A percentile compares a stretch with the other conserved stretches of the same genome.
Evolutionary conservation across 2,888 invertebrate species (phyloP).

Genomic region (Acleris cristana): DNA sequence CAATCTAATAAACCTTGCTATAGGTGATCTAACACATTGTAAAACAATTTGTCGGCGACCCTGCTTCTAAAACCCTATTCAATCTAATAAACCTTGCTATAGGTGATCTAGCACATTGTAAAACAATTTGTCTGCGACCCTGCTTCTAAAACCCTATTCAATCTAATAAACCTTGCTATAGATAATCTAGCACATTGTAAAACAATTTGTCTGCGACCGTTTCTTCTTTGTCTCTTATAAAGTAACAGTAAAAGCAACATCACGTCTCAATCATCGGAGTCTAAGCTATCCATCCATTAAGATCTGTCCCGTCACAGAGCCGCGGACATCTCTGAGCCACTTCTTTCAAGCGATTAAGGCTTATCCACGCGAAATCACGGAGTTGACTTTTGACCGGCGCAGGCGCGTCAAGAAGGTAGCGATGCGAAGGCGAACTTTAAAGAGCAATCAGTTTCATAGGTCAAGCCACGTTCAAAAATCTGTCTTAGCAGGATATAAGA

Average conservation of each 20-base stretch:
- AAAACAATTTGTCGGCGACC: constrained; percentile 7
- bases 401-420: constrained; percentile 5
- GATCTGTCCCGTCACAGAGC: constrained; percentile 32
- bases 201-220: constrained; percentile 4
- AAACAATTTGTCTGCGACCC: constrained; percentile 4
- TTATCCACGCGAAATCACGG: constrained; percentile 43
- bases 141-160: too few relatives aligned
- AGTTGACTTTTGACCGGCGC: constrained; percentile 42
- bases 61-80: too few relatives aligned
- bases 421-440: too few relatives aligned
- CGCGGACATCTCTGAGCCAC: constrained; percentile 36
- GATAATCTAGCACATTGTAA: not conserved
- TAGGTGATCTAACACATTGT: not conserved
- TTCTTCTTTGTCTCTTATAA: constrained; percentile 16
- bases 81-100: too few relatives aligned
- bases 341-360: constrained; percentile 19
- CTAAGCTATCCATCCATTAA: constrained; percentile 37
- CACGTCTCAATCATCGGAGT: constrained; percentile 55
- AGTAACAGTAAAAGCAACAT: constrained; percentile 45
- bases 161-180: too few relatives aligned
- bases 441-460: too few relatives aligned
- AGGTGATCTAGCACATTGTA: not conserved
- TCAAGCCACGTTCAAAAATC: too few relatives aligned
- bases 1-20: too few relatives aligned
- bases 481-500: too few relatives aligned